These are phyloP conservation scores for Meda fulgida DNA, from an alignment of 2,797 vertebrate species.

Conservation along the genomic window DNA sequence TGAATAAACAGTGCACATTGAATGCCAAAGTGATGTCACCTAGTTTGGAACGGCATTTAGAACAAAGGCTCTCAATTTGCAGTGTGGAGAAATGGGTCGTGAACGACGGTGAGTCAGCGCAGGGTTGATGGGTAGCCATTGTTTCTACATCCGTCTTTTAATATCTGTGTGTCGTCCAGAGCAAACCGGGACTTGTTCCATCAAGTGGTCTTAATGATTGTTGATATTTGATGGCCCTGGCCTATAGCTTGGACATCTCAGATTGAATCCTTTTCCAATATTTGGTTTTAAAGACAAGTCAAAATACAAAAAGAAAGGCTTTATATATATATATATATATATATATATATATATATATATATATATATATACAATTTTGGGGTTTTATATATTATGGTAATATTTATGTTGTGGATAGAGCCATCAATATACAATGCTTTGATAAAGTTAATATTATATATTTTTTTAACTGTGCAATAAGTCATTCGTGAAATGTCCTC, in stretches of 20 bases:
- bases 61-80: slow-evolving; percentile 68
- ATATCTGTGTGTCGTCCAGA: not conserved
- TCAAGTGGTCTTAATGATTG: not conserved
- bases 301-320: not conserved
- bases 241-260: not conserved
- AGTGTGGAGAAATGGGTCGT: slow-evolving; percentile 40
- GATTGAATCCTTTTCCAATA: not conserved
- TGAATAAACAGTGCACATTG: slow-evolving; percentile 70
- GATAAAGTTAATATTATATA: not conserved
- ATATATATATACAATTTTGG: not conserved
- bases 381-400: too few species aligned
- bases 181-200: not conserved
- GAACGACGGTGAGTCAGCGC: slow-evolving; percentile 62
- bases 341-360: too few species aligned
- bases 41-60: slow-evolving; percentile 64
- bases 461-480: too few species aligned
- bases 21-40: slow-evolving; percentile 59
- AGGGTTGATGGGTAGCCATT: slow-evolving; percentile 5
- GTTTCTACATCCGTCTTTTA: not conserved
- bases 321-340: too few species aligned
- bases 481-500: too few species aligned
- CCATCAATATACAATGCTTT: not conserved
- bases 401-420: not conserved
- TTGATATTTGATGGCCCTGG: not conserved
- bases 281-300: not conserved